Percentiles rank a stretch among this genome's conserved stretches.
Conservation (phyloP, 2,797 vertebrate genomes). For the Tauraco hartlaubi region DNA sequence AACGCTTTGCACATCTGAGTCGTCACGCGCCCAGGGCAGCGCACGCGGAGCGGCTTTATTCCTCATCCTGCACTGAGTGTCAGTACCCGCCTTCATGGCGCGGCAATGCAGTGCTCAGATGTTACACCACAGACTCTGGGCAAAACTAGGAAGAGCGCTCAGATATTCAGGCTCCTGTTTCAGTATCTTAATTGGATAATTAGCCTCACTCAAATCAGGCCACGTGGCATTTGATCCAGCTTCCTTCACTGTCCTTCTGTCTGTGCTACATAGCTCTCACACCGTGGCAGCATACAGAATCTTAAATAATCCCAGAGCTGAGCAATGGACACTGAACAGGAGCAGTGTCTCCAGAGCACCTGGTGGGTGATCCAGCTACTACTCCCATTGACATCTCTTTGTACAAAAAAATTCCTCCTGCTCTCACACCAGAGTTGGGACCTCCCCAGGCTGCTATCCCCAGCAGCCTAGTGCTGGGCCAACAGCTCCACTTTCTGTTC, state of each 20-base stretch:
- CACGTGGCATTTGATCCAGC: not conserved
- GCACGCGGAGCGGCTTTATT: rapidly evolving
- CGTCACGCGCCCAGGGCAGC: rapidly evolving
- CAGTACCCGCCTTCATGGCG: not conserved
- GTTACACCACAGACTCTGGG: not conserved
- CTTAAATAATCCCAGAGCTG: not conserved
- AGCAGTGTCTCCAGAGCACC: not conserved
- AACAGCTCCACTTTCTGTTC: not conserved
- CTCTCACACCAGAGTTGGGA: not conserved
- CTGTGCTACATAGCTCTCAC: not conserved
- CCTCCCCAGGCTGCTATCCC: not conserved
- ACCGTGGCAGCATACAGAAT: not conserved
- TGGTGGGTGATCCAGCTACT: not conserved
- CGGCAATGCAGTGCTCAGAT: rapidly evolving
- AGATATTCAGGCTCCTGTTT: not conserved
- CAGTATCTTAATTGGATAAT: not conserved
- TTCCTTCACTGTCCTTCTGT: not conserved
- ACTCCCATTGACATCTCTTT: rapidly evolving
- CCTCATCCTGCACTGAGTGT: rapidly evolving
- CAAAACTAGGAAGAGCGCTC: not conserved
- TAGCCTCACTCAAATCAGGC: not conserved
- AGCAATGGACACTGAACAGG: rapidly evolving
- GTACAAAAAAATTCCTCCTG: not conserved
- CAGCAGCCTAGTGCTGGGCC: not conserved
- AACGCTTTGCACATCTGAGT: not conserved